Base-by-base conservation (phyloP, 2,113 vertebrate genomes). In the Suncus etruscus region DNA sequence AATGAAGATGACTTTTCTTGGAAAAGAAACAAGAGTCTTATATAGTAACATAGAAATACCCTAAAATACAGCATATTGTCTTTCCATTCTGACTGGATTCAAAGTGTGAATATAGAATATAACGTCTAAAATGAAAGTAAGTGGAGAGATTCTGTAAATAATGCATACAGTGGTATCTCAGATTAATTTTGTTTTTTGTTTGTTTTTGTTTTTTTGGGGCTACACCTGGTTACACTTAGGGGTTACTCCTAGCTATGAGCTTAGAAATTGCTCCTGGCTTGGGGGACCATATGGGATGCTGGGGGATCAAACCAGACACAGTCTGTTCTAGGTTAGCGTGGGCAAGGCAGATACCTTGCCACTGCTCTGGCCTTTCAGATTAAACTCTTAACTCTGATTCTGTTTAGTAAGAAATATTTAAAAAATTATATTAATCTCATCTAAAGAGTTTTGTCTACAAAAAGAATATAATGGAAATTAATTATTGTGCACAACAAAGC, bases 401-500 rank as follows among this genome's bases (percentile, higher is more conserved):
- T 79, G 5, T n/a, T n/a, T n/a, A n/a, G n/a, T n/a, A n/a, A n/a
- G n/a, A n/a, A n/a, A n/a, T 77, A 7, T 89, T 89, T 65, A 63
- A 39, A 89, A 70, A 82, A 39, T 74, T 54, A 31, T 20, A 69
- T 0, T 63, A 47, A 32, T 31, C 51, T 2, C 78, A 83, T n/a
- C 15, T 93, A 32, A 25, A 84, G 50, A 80, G 39, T 77, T 89
- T 54, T 74, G 27, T 73, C n/a, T 78, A 10, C 27, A 82, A n/a
- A 87, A 73, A 92, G 51, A 87, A 72, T 76, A 47, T 72, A 15
- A 47, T 29, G 45, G 80, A 32, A 61, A 66, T 82, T n/a, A 51
- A 32, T 77, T 92, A 74, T 70, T 88, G 39, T 73, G 6, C 24
- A 73, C 72, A 83, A 54, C 6, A 14, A 8, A 83, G 10, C n/a